Conservation (phyloP, 2,888 invertebrate genomes). For the Caenorhabditis virilis region DNA sequence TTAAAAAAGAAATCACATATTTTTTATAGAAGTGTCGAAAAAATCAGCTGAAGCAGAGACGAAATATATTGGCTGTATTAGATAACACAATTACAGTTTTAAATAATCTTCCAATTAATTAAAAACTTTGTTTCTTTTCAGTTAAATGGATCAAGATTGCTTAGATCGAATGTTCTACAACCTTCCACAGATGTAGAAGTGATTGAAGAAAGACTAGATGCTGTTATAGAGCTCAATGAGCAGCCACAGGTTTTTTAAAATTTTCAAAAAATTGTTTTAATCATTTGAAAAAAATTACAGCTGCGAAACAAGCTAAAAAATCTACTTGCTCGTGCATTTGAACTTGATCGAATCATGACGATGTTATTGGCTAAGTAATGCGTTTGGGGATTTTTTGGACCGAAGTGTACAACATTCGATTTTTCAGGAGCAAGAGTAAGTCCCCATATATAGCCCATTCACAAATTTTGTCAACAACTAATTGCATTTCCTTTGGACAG, state of each 20-base stretch:
- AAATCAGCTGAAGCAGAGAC: constrained; percentile 57
- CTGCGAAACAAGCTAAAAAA: constrained; percentile 47
- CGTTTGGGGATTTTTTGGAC: no score
- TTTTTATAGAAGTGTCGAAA: constrained; percentile 23
- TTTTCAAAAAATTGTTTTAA: no score
- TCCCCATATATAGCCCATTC: no score
- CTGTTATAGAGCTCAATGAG: constrained; percentile 79
- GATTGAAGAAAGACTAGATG: constrained; percentile 78
- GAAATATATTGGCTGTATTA: constrained; percentile 75
- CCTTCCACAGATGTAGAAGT: constrained; percentile 78
- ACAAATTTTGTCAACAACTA: no score
- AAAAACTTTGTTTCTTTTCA: constrained; percentile 2
- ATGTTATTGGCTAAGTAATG: no score
- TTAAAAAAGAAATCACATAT: no score
- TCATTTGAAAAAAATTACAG: no score
- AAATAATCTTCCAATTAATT: not conserved
- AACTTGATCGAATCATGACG: constrained; percentile 81
- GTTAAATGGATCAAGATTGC: constrained; percentile 77
- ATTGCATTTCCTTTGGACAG: no score
- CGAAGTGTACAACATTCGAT: no score
- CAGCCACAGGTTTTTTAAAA: constrained; percentile 70
- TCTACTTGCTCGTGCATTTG: constrained; percentile 74
- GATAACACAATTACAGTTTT: constrained; percentile 77
- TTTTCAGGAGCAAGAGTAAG: no score
- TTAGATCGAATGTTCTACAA: constrained; percentile 79